Percentiles rank a stretch among this genome's conserved stretches.
These are phyloP conservation scores for Idris sp. DNA, from an alignment of 1,140 invertebrate species.

Conservation along the genomic window DNA sequence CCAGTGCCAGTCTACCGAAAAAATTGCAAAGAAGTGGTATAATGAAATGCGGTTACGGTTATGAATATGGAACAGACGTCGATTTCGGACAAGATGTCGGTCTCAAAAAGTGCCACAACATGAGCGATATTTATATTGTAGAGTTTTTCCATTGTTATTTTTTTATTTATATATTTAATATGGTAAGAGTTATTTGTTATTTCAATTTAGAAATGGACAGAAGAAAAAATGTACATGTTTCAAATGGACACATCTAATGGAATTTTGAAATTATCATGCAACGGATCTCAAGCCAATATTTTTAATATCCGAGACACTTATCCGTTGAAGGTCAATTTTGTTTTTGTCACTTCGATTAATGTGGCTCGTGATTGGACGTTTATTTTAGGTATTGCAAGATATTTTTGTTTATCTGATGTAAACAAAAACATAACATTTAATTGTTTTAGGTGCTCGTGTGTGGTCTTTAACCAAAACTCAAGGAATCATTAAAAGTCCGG, in stretches of 20 bases:
- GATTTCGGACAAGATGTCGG: conserved; percentile 44
- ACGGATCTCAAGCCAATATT: conserved; percentile 21
- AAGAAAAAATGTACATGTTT: conserved; percentile 36
- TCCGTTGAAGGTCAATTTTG: conserved; percentile 27
- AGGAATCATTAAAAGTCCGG: conserved; percentile 32
- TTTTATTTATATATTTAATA: neutral
- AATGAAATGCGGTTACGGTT: conserved; percentile 40
- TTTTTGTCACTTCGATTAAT: conserved; percentile 19
- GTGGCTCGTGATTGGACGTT: conserved; percentile 39
- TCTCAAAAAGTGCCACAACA: conserved; percentile 30
- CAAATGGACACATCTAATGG: conserved; percentile 20
- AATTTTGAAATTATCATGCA: conserved; percentile 16
- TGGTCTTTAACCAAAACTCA: conserved; percentile 26
- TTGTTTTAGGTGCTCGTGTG: conserved; percentile 25
- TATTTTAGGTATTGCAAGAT: conserved; percentile 33
- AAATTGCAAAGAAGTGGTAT: conserved; percentile 32
- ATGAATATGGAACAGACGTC: conserved; percentile 21
- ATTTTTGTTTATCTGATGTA: no score
- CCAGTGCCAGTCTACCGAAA: conserved; percentile 10
- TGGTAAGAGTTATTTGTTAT: conserved; percentile 3
- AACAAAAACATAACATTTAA: neutral
- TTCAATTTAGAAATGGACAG: conserved; percentile 32
- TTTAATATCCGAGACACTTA: conserved; percentile 11
- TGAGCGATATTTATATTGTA: conserved; percentile 39
- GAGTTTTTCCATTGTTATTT: neutral